Evolutionary conservation across 2,113 vertebrate species (phyloP), one percentile per base, ranked within the genome.

Genomic region (Hemiscyllium ocellatum): DNA sequence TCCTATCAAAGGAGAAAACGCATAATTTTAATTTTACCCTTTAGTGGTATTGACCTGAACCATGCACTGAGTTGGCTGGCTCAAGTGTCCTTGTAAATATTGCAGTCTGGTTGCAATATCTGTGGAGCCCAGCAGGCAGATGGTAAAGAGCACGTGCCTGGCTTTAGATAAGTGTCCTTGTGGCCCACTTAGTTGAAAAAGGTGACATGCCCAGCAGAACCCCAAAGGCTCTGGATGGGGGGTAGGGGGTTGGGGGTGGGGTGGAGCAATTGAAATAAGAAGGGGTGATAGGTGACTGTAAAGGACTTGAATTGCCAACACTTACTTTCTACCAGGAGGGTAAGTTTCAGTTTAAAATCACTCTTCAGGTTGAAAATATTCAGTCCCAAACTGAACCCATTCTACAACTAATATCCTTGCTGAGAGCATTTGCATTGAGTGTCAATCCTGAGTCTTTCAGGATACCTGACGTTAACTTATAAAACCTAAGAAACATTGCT

Each of bases 51-150:
- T 26, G 26, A 33, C 26, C 0, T 24, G 42, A 13, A 15, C 4
- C 2, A 13, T 15, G 12, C 0, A 4, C 26, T 90, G 26, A 13
- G 85, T 52, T 87, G 6, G 47, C 52, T 90, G 10, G 56, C 13
- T 29, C 50, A 33, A 29, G 87, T 33, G 15, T 65, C 13, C 29
- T 42, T 20, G 33, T 20, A 19, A 24, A 33, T 33, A 61, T 33
- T 33, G 86, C 50, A 52, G 47, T 33, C 50, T 2, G 87, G 52
- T 33, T 3, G 29, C 15, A 15, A 90, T 61, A 90, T 33, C 2
- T 3, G 20, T 2, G 2, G 33, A n/a, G n/a, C 2, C 61, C 29
- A 0, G n/a, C 29, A 12, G 15, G 61, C 1, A 8, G 5, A 1
- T 19, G 61, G n/a, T 93, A 37, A 7, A 37, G 22, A 37, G 61